Evolutionary conservation across 1,140 invertebrate genomes (phyloP).

Genomic region (Onthophagus taurus): DNA sequence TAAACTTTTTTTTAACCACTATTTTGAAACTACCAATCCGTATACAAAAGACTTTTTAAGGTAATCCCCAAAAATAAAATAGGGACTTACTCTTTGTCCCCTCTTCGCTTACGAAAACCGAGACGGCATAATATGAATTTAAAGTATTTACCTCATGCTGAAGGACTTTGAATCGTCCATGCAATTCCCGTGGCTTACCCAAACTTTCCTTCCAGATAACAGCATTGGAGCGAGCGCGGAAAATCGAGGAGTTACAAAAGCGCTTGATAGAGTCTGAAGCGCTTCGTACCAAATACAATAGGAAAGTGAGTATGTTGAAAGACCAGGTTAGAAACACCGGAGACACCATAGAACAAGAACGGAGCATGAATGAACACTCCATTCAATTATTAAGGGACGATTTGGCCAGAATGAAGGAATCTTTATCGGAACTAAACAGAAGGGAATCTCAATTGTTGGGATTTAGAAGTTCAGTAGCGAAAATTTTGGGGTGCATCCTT

Average conservation of each 20-base stretch:
- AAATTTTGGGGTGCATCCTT: constrained; percentile 54
- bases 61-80: too few species aligned
- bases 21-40: too few species aligned
- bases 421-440: constrained; percentile 57
- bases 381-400: constrained; percentile 59
- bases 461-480: constrained; percentile 58
- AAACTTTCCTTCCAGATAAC: constrained; percentile 51
- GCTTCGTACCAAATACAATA: constrained; percentile 55
- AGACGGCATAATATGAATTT: too few species aligned
- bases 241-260: constrained; percentile 74
- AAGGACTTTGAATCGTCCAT: too few species aligned
- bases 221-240: constrained; percentile 66
- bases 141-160: too few species aligned
- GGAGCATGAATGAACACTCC: constrained; percentile 58
- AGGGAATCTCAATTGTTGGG: constrained; percentile 64
- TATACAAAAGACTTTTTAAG: too few species aligned
- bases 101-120: too few species aligned
- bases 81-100: too few species aligned
- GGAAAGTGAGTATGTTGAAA: constrained; percentile 61
- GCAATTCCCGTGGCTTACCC: neutral
- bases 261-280: constrained; percentile 63
- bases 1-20: too few species aligned
- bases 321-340: constrained; percentile 54
- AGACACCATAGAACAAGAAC: constrained; percentile 58
- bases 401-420: constrained; percentile 57